phyloP scores from a whole-genome alignment of 2,888 invertebrate genomes.

The Cheilosia urbana region DNA sequence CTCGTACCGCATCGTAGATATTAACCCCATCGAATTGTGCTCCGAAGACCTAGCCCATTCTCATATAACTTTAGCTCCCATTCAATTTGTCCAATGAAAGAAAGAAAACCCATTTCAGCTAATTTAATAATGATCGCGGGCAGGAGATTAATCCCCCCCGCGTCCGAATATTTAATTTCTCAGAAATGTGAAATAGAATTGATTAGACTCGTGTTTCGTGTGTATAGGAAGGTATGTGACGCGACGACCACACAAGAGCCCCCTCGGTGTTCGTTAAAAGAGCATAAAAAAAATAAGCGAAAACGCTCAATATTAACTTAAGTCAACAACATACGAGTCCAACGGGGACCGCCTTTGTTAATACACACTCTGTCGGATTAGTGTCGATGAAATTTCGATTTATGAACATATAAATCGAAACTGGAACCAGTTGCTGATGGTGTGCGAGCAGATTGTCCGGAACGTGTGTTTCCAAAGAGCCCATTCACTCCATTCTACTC shows the following conservation, averaged over 20 bases:
- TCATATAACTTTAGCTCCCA: constrained; percentile 2
- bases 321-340: constrained; percentile 60
- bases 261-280: constrained; percentile 67
- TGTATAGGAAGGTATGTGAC: background rate
- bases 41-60: constrained; percentile 18
- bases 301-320: constrained; percentile 52
- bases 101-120: constrained; percentile 44
- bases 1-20: background rate
- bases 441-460: constrained; percentile 14
- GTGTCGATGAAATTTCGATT: constrained; percentile 69
- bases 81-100: constrained; percentile 53
- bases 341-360: constrained; percentile 57
- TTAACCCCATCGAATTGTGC: constrained; percentile 17
- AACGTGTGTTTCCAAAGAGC: constrained; percentile 6
- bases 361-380: constrained; percentile 73
- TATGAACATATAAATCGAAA: constrained; percentile 69
- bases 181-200: constrained; percentile 22
- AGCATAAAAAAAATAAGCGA: constrained; percentile 42
- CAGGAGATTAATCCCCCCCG: constrained; percentile 56
- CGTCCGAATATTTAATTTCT: constrained; percentile 40
- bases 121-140: constrained; percentile 68
- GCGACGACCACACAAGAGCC: constrained; percentile 64
- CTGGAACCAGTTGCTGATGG: constrained; percentile 52
- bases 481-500: background rate
- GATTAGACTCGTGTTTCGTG: constrained; percentile 25